Evolutionary conservation across 2,888 invertebrate genomes (phyloP).

Genomic region (Lepidochitona cinerea): DNA sequence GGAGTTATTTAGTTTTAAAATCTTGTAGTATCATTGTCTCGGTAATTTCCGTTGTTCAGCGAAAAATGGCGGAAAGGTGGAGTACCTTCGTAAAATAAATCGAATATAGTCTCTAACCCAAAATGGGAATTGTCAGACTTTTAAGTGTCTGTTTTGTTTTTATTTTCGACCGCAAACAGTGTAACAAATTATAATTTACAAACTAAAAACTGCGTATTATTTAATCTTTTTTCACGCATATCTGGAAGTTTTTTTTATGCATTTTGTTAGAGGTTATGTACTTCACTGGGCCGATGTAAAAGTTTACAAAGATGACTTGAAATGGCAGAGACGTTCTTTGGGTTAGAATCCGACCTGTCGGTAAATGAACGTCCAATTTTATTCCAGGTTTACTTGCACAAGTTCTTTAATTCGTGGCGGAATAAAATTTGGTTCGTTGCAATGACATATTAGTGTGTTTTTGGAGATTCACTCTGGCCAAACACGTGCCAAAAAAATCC

Average conservation of each 20-base stretch:
- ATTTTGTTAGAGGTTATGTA: too few relatives aligned
- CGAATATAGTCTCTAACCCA: neutral
- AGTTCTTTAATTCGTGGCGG: neutral
- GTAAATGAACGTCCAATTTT: constrained; percentile 48
- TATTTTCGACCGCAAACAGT: too few relatives aligned
- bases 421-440: neutral
- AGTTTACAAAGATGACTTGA: constrained; percentile 51
- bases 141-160: too few relatives aligned
- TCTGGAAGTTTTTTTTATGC: too few relatives aligned
- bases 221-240: too few relatives aligned
- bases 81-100: neutral
- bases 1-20: neutral
- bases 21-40: constrained; percentile 34
- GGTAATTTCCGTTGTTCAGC: constrained; percentile 60
- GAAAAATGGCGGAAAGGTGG: constrained; percentile 53
- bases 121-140: too few relatives aligned
- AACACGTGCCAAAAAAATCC: too few relatives aligned
- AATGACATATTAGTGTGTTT: too few relatives aligned
- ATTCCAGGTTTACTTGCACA: neutral
- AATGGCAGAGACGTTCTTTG: constrained; percentile 62
- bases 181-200: too few relatives aligned
- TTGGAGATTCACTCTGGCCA: too few relatives aligned
- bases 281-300: neutral
- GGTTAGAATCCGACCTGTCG: constrained; percentile 45
- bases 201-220: too few relatives aligned